These are phyloP conservation scores for Athene noctua DNA, from an alignment of 2,113 vertebrate genomes.

Conservation along the genomic window DNA sequence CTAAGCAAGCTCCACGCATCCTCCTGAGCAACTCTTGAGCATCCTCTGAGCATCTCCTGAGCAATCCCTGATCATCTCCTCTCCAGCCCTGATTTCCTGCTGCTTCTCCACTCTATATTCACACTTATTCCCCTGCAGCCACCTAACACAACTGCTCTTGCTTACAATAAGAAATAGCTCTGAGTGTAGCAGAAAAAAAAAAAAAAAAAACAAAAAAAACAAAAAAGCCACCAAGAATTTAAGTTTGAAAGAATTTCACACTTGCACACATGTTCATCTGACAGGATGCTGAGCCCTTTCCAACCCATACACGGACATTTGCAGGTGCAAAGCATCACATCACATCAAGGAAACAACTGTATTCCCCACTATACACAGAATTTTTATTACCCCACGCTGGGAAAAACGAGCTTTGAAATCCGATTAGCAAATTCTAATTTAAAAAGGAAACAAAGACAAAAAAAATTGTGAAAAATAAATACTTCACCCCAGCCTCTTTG, in stretches of 20 bases:
- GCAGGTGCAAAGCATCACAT: neutral
- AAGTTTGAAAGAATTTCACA: neutral
- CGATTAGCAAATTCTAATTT: neutral
- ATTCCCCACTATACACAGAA: neutral
- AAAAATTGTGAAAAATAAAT: neutral
- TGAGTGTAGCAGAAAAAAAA: neutral
- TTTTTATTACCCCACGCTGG: fast-evolving
- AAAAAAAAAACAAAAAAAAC: fast-evolving
- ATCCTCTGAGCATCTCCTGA: neutral
- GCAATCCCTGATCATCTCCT: neutral
- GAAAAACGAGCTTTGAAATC: neutral
- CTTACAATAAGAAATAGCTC: neutral
- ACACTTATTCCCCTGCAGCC: neutral
- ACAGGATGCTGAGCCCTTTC: neutral
- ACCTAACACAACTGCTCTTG: no score
- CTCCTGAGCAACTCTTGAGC: neutral
- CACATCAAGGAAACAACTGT: fast-evolving
- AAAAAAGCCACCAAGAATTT: no score
- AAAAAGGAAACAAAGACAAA: neutral
- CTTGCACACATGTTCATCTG: fast-evolving
- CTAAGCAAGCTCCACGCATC: neutral
- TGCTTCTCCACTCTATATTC: neutral
- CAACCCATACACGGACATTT: fast-evolving
- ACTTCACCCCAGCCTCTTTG: constrained; percentile 10
- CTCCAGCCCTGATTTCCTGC: neutral